Base-by-base conservation (phyloP, 1,140 invertebrate species). In the Dreissena rostriformis region DNA sequence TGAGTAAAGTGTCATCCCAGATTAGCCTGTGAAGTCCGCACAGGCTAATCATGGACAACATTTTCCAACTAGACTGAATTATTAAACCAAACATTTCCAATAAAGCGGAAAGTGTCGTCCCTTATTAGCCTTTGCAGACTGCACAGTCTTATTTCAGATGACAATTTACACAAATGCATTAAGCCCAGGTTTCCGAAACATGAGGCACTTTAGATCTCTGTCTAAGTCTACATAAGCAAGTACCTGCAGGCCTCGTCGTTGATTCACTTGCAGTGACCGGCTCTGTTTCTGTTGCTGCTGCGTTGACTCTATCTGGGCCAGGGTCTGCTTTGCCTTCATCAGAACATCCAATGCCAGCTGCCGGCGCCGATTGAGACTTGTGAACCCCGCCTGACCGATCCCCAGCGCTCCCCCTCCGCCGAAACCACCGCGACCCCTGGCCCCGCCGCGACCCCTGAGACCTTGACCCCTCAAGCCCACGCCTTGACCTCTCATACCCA, bases 211-310 rank as follows among this genome's bases (percentile, higher is more conserved):
- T 39, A 39, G 39, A 39, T 39, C 39, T 5, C 19, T 17, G 26
- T 5, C 19, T 22, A 68, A 68, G 26, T 68, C 2, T 26, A 17
- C 22, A 22, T 22, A 72, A 49, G n/a, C n/a, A 1, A 22, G 14
- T 79, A 79, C 77, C 77, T 79, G 77, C 57, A 79, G 52, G 19
- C 77, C 77, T 51, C 77, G 49, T 61, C 67, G 53, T 53, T 79
- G 77, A n/a, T 79, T 79, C 14, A 79, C 51, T 19, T 29, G 6
- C 52, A 79, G 67, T 29, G 39, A 51, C 49, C 77, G 2, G 51
- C 49, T 68, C 14, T 68, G 63, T 61, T 70, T 79, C 67, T 79
- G 76, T 28, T 79, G 65, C n/a, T 24, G 14, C 26, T 79, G 77
- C 70, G 52, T 24, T 2, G 52, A 49, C 53, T 79, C 68, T 15